Evolutionary conservation across 2,113 vertebrate genomes (phyloP).

Genomic region (Zosterops borbonicus): DNA sequence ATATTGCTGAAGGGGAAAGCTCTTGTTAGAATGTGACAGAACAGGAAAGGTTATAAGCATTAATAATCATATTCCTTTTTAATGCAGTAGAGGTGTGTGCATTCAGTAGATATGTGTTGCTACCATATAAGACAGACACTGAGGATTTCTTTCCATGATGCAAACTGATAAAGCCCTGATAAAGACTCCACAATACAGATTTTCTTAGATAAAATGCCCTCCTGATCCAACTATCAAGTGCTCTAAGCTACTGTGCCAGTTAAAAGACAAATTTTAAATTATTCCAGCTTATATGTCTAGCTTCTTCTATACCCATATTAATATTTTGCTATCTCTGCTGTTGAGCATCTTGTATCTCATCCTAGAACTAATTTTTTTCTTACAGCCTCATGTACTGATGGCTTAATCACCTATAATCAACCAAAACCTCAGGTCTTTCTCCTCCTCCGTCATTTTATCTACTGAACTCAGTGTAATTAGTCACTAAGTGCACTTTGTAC

Average conservation of each 20-base stretch:
- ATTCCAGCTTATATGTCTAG: neutral
- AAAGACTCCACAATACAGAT: neutral
- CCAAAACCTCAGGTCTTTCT: neutral
- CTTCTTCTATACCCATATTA: neutral
- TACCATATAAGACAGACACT: neutral
- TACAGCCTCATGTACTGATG: neutral
- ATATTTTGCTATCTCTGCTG: neutral
- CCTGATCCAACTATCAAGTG: neutral
- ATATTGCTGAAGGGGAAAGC: neutral
- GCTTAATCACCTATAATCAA: constrained; percentile 22
- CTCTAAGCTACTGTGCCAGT: neutral
- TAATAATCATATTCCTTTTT: neutral
- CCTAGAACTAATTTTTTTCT: neutral
- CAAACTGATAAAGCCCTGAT: neutral
- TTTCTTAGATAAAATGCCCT: neutral
- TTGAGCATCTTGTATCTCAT: neutral
- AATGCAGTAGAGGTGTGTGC: neutral
- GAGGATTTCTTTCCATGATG: neutral
- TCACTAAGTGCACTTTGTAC: constrained; percentile 30
- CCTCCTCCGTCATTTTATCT: constrained; percentile 22
- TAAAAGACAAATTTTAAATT: neutral
- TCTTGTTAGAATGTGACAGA: neutral
- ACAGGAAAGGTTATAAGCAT: neutral
- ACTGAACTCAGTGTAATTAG: constrained; percentile 28
- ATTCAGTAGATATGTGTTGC: neutral